Evolutionary conservation across 2,113 vertebrate species (phyloP).

Genomic region (Phasianus colchicus): DNA sequence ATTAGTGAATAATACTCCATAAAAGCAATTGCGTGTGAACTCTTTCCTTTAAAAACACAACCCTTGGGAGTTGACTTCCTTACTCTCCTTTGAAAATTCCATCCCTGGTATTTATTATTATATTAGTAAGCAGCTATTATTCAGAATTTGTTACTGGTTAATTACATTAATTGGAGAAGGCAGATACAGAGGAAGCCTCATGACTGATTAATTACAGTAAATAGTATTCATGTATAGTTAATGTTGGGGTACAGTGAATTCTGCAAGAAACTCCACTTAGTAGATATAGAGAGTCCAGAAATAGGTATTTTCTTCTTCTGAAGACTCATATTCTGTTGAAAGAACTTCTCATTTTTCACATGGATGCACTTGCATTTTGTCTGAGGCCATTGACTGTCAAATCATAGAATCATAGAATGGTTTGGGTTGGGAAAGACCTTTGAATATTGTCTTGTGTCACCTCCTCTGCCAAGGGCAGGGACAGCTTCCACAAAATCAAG

Average conservation of each 20-base stretch:
- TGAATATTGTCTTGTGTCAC: neutral
- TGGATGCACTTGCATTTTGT: slow-evolving; percentile 13
- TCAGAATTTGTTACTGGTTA: slow-evolving; percentile 39
- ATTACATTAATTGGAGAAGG: slow-evolving; percentile 41
- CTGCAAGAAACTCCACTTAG: neutral
- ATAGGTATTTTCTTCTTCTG: neutral
- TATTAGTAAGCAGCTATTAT: slow-evolving; percentile 58
- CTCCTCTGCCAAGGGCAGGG: neutral
- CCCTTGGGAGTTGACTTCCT: slow-evolving; percentile 51
- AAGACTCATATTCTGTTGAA: neutral
- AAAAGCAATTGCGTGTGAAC: slow-evolving; percentile 48
- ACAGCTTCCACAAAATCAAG: neutral
- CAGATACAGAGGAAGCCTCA: slow-evolving; percentile 46
- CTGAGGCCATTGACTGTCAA: neutral
- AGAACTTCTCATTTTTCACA: slow-evolving; percentile 20
- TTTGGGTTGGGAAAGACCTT: neutral
- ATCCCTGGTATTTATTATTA: slow-evolving; percentile 54
- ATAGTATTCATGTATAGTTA: neutral
- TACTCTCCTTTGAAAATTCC: slow-evolving; percentile 34
- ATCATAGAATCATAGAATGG: neutral
- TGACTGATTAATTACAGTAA: slow-evolving; percentile 34
- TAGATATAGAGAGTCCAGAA: neutral
- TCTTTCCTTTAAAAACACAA: slow-evolving; percentile 59
- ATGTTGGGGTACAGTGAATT: neutral
- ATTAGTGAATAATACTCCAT: slow-evolving; percentile 46